Evolutionary conservation across 1,140 invertebrate genomes (phyloP).

Genomic region (Apis mellifera): DNA sequence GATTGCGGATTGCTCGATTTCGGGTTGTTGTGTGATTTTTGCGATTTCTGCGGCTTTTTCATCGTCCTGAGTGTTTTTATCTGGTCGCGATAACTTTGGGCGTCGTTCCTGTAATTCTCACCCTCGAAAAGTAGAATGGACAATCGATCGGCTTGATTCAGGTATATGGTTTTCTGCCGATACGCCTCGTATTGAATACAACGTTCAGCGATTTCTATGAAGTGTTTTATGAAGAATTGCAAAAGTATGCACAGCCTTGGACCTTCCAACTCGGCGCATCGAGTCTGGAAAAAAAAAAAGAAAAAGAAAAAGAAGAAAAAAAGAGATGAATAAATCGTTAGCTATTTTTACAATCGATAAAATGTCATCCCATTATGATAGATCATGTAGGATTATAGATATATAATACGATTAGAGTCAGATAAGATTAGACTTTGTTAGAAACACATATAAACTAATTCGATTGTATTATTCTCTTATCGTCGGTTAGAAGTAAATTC

Average conservation of each 20-base stretch:
- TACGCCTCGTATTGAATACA: constrained; percentile 83
- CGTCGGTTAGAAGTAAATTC: too few species aligned
- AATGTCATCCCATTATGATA: neutral
- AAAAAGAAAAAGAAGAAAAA: too few species aligned
- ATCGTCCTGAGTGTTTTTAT: constrained; percentile 73
- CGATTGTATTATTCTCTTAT: neutral
- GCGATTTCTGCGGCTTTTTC: too few species aligned
- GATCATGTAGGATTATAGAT: neutral
- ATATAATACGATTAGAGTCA: neutral
- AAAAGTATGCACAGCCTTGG: constrained; percentile 82
- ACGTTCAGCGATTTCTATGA: constrained; percentile 85
- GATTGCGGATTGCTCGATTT: constrained; percentile 71
- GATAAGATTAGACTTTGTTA: constrained; percentile 58
- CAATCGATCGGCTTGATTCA: constrained; percentile 86
- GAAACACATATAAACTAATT: neutral
- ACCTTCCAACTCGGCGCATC: constrained; percentile 69
- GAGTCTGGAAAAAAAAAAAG: constrained; percentile 58
- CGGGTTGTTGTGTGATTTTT: too few species aligned
- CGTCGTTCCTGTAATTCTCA: constrained; percentile 78
- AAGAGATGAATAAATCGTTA: neutral
- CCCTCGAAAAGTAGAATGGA: constrained; percentile 84
- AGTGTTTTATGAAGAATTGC: constrained; percentile 87
- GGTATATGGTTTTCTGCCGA: constrained; percentile 84
- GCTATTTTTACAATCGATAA: constrained; percentile 12
- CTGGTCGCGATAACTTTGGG: constrained; percentile 79